Base-by-base conservation (phyloP, 2,888 invertebrate genomes). In the Incurvaria masculella region DNA sequence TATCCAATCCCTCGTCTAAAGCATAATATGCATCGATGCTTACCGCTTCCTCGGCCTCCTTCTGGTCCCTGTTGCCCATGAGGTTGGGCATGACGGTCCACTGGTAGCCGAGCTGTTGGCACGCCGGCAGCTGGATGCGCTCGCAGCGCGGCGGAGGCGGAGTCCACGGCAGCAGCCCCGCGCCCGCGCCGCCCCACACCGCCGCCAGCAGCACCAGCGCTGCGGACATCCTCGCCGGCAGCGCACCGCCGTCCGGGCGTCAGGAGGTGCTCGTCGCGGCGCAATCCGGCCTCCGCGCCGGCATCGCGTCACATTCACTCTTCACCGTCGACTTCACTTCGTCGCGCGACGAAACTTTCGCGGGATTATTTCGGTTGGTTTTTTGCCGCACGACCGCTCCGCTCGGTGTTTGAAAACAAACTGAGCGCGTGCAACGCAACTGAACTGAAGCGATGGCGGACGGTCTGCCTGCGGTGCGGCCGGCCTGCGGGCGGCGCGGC, bases 81-180 rank as follows among this genome's bases (percentile, higher is more conserved):
- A 90, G 81, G 75, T 94, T 94, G 45, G 94, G 94, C 89, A 93
- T 88, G 26, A 84, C 83, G 21, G 94, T 94, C 74, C 87, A 84
- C 72, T 93, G 93, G 75, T 94, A 94, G 57, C 89, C 86, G 65
- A 94, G 78, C 59, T 89, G 89, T 65, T 86, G 85, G 66, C 94
- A 94, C 69, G 89, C 80, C 42, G 89, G 86, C 50, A 91, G 86
- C 48, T 80, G 81, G 62, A 94, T 91, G 61, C 84, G 81, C 72
- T 93, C 89, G 69, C 94, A 94, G 64, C 86, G 86, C 47, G 72
- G 75, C 49, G 49, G 52, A 16, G 50, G 45, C 23, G 49, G 46
- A 40, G 65, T 59, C 51, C 56, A 60, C 21, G 41, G n/a, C 55
- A 49, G 38, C 58, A n/a, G 14, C 61, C 75, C 73, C 58, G 81